Evolutionary conservation across 2,113 vertebrate genomes (phyloP).

Genomic region (Pangasianodon gigas): DNA sequence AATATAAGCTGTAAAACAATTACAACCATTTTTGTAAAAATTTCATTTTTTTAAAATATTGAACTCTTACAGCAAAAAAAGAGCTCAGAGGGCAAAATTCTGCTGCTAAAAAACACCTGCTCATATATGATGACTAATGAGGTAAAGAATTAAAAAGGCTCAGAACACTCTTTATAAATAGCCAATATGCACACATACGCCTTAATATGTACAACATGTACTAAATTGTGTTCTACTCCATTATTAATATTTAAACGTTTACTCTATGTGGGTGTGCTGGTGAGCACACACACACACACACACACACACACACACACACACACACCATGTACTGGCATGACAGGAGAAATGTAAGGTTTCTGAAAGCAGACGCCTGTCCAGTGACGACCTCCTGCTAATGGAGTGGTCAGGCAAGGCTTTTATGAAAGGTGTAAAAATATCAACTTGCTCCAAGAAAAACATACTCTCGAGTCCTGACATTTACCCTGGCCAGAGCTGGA

Average conservation of each 20-base stretch:
- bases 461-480: slow-evolving; percentile 68
- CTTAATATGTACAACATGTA: neutral
- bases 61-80: neutral
- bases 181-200: neutral
- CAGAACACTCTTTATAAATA: neutral
- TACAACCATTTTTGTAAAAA: neutral
- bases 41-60: neutral
- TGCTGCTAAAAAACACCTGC: neutral
- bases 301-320: neutral
- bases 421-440: slow-evolving; percentile 76
- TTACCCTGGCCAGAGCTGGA: slow-evolving; percentile 69
- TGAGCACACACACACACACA: neutral
- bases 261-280: slow-evolving; percentile 10
- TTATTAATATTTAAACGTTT: neutral
- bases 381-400: slow-evolving; percentile 13
- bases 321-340: neutral
- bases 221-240: neutral
- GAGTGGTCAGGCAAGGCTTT: slow-evolving; percentile 40
- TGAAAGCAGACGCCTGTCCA: slow-evolving; percentile 35
- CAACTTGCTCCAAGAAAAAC: slow-evolving; percentile 72
- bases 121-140: neutral
- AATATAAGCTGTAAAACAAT: neutral
- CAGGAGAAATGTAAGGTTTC: slow-evolving; percentile 2
- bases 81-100: neutral
- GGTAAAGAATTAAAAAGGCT: neutral